Base-by-base conservation (phyloP, 2,797 vertebrate genomes). In the Mormyrops attenuatus region DNA sequence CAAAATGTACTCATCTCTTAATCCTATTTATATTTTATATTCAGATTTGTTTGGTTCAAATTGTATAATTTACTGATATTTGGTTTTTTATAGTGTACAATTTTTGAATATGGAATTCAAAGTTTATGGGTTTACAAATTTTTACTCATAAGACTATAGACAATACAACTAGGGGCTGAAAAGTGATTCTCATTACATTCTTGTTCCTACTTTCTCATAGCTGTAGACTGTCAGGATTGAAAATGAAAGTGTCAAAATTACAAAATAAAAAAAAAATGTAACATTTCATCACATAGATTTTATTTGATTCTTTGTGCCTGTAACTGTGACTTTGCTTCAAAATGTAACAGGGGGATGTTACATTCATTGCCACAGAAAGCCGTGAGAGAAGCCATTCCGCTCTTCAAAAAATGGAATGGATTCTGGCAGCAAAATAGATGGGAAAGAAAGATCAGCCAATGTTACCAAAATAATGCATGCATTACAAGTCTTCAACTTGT, bases 311-410 rank as follows among this genome's bases (percentile, higher is more conserved):
- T 77, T 77, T 77, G 34, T 77, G 69, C 34, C 69, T 77, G 34
- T 85, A 50, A 52, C 47, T 17, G n/a, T 85, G 84, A 52, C n/a
- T 85, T 50, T 85, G 84, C 22, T 85, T 52, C 22, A 30, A 52
- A 85, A 85, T 85, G 84, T 85, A 85, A 85, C 84, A 85, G n/a
- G 49, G 49, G 52, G 44, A 50, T 85, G 84, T 85, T 85, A 85
- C 84, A 85, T 85, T 85, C 49, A 85, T 85, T 87, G 49, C 49
- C 86, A 60, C 9, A 11, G 26, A 57, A 57, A 63, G 52, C 86
- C 26, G 55, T 87, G 86, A 41, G 30, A 60, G 38, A 87, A 87
- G 30, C 47, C 52, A 60, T 44, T 41, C 9, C 5, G 34, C 52
- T 87, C 53, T 63, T 30, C 55, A 63, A 41, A 87, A 55, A 87